These are phyloP conservation scores for Sturnira hondurensis DNA, from an alignment of 2,113 vertebrate species.

Conservation along the genomic window DNA sequence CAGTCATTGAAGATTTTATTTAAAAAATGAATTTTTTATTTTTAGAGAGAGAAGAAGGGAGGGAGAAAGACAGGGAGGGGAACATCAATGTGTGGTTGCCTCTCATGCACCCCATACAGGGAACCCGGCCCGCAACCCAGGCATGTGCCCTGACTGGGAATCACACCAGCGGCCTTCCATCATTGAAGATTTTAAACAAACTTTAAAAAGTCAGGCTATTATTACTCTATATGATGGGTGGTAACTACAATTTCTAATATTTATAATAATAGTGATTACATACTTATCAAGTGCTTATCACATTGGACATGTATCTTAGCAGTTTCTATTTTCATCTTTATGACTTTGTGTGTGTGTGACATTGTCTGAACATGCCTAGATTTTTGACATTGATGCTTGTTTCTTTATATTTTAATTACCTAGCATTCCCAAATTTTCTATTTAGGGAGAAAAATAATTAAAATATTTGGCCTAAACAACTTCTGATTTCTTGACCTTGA, in stretches of 20 bases:
- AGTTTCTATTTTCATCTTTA: background rate
- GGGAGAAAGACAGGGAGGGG: too few species aligned
- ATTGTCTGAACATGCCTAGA: background rate
- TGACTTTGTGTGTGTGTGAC: background rate
- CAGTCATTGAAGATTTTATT: background rate
- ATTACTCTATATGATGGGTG: background rate
- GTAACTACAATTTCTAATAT: background rate
- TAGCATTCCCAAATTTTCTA: background rate
- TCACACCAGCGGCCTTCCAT: background rate
- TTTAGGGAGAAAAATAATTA: background rate
- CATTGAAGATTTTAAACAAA: background rate
- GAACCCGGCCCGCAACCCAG: too few species aligned
- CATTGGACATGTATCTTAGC: background rate
- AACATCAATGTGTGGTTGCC: too few species aligned
- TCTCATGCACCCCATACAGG: too few species aligned
- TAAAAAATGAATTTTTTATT: too few species aligned
- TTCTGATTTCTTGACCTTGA: background rate
- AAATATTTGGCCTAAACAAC: background rate
- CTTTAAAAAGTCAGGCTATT: background rate
- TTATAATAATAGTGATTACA: background rate
- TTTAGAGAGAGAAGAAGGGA: too few species aligned
- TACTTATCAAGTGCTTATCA: background rate
- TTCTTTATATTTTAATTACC: background rate
- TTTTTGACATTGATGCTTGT: background rate
- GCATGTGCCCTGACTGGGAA: too few species aligned